Base-by-base conservation (phyloP, 2,113 vertebrate genomes). In the Sorex fumeus region DNA sequence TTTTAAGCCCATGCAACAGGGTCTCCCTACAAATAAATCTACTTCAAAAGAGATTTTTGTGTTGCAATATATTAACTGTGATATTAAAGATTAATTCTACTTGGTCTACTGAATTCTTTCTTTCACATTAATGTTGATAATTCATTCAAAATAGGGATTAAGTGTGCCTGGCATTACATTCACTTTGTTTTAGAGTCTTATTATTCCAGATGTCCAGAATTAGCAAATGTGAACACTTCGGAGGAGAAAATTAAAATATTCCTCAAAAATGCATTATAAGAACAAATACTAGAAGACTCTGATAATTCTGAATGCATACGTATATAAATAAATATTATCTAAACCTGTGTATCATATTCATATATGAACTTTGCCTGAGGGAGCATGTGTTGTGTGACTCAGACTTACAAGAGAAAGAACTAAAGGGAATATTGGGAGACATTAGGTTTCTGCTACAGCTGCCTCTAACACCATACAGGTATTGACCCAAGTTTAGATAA, bases 131-230 rank as follows among this genome's bases (percentile, higher is more conserved):
- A 2, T 66, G 94, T 94, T 36, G 18, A 79, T 91, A 94, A 95
- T 84, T 93, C 30, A 88, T 93, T 92, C 81, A 90, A 94, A 93
- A 87, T 77, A 93, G 50, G 30, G 47, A 93, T 95, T 95, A 94
- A 94, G 94, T 95, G 93, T 94, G 84, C 95, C 80, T 92, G 93
- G 90, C 79, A 84, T 91, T 72, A 87, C 34, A 30, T 66, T 70
- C 57, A 16, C 84, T 91, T 57, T 28, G 94, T 81, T 34, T 94
- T 76, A 90, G 36, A 62, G 87, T 83, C 94, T 18, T 8, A n/a
- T 66, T 78, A 36, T 50, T 64, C 94, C 82, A 94, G 90, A 96
- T 74, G 91, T 88, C 90, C 36, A 45, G 80, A 90, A 74, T 79
- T 82, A 36, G 60, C 76, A 79, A 77, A 77, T 83, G n/a, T 87